Conservation (phyloP, 2,113 vertebrate species). For the Crotalus viridis region DNA sequence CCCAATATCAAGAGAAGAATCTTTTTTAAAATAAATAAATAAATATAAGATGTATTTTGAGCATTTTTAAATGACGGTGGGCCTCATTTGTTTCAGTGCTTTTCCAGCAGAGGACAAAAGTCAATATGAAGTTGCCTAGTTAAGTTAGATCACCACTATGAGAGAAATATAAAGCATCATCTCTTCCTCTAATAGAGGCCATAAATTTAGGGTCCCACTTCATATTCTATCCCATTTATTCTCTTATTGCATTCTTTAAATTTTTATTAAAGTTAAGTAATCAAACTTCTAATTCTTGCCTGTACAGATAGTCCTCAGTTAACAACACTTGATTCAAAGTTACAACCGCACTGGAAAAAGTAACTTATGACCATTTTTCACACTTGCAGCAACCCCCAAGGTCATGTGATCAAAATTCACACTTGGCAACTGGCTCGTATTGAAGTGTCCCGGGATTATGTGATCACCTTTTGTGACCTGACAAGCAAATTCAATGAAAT, state of each 20-base stretch:
- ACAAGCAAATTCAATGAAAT: too few species aligned
- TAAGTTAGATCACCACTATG: neutral
- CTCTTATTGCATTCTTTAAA: neutral
- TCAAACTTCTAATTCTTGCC: neutral
- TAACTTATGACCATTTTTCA: too few species aligned
- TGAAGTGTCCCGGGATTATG: too few species aligned
- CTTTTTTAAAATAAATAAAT: neutral
- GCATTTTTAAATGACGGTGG: neutral
- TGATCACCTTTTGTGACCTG: too few species aligned
- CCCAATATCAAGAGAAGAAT: neutral
- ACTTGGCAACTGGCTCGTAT: too few species aligned
- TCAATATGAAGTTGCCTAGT: neutral
- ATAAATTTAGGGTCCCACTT: neutral
- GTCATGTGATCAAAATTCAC: too few species aligned
- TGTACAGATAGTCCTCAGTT: too few species aligned
- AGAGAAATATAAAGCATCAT: neutral
- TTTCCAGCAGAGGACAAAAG: neutral
- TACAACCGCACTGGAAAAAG: too few species aligned
- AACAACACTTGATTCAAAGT: too few species aligned
- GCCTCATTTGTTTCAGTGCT: neutral
- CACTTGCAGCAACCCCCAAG: too few species aligned
- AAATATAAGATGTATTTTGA: neutral
- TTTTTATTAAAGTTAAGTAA: neutral
- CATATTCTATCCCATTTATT: neutral
- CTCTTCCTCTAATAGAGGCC: neutral